Percentiles rank a stretch among this genome's conserved stretches.
Evolutionary conservation across 2,113 vertebrate genomes (phyloP).

Genomic region (Cyprinodon variegatus): DNA sequence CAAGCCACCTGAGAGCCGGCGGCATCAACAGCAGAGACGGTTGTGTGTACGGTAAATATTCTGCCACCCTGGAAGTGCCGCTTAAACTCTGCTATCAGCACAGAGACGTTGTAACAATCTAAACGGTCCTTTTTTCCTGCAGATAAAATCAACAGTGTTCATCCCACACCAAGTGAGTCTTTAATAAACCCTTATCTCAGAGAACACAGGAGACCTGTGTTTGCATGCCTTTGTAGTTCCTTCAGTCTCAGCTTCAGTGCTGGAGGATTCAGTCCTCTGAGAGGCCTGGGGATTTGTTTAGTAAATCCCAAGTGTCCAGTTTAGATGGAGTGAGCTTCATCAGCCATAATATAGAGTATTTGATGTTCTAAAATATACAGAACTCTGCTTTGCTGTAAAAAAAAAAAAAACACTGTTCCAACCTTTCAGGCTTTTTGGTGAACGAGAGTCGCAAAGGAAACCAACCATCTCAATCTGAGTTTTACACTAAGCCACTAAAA

Average conservation of each 20-base stretch:
- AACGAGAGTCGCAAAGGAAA: slow-evolving; percentile 49
- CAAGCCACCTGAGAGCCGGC: slow-evolving; percentile 58
- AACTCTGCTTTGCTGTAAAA: slow-evolving; percentile 23
- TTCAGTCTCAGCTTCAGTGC: slow-evolving; percentile 31
- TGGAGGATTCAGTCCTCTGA: slow-evolving; percentile 48
- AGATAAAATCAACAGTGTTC: slow-evolving; percentile 81
- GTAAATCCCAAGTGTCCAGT: slow-evolving; percentile 41
- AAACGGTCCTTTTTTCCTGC: slow-evolving; percentile 40
- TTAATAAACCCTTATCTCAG: slow-evolving; percentile 25
- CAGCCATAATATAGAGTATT: slow-evolving; percentile 40
- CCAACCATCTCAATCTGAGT: slow-evolving; percentile 48
- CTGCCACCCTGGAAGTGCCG: slow-evolving; percentile 1
- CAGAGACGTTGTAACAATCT: not conserved
- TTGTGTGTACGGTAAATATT: slow-evolving; percentile 72
- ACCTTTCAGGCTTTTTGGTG: slow-evolving; percentile 40
- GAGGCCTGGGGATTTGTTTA: slow-evolving; percentile 10
- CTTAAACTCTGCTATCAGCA: slow-evolving; percentile 25
- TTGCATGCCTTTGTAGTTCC: slow-evolving; percentile 48
- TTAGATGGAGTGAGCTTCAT: slow-evolving; percentile 48
- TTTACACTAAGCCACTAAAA: slow-evolving; percentile 77
- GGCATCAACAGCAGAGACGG: slow-evolving; percentile 60
- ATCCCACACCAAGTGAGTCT: slow-evolving; percentile 76
- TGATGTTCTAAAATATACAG: slow-evolving; percentile 32
- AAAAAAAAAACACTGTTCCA: slow-evolving; percentile 21
- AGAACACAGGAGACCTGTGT: slow-evolving; percentile 29